Evolutionary conservation across 2,113 vertebrate genomes (phyloP).

Genomic region (Syngnathoides biaculeatus): DNA sequence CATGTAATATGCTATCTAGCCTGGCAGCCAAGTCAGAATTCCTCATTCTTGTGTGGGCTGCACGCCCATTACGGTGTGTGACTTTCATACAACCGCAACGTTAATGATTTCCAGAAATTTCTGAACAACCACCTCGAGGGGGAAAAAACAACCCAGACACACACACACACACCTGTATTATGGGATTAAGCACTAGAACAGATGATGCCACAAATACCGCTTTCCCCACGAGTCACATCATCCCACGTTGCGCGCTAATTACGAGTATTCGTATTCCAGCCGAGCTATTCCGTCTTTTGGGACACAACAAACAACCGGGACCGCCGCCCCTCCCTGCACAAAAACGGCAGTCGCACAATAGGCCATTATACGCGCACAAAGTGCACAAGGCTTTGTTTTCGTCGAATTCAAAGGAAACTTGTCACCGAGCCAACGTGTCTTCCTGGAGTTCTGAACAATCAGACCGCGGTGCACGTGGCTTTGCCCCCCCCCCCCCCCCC

Average conservation of each 20-base stretch:
- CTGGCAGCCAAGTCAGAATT: too few species aligned
- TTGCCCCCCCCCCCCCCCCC: too few species aligned
- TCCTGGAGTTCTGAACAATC: slow-evolving; percentile 54
- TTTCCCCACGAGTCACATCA: slow-evolving; percentile 18
- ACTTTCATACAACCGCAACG: background rate
- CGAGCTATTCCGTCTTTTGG: slow-evolving; percentile 15
- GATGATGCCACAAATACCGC: slow-evolving; percentile 27
- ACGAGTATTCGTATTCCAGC: slow-evolving; percentile 10
- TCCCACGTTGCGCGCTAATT: slow-evolving; percentile 13
- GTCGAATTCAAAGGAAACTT: slow-evolving; percentile 37
- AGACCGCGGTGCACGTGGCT: too few species aligned
- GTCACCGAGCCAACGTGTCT: slow-evolving; percentile 36
- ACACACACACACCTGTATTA: slow-evolving; percentile 8
- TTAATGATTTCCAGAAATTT: background rate
- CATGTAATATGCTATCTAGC: too few species aligned
- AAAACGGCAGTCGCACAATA: background rate
- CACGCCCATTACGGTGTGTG: background rate
- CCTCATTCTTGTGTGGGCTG: background rate
- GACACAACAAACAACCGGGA: background rate
- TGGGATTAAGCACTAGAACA: slow-evolving; percentile 11
- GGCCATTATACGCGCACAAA: slow-evolving; percentile 5
- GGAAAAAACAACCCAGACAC: background rate
- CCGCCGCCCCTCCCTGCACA: background rate
- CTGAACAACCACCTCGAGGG: background rate
- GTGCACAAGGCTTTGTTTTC: slow-evolving; percentile 14